Evolutionary conservation across 2,113 vertebrate genomes (phyloP).

Genomic region (Pelecanus crispus): DNA sequence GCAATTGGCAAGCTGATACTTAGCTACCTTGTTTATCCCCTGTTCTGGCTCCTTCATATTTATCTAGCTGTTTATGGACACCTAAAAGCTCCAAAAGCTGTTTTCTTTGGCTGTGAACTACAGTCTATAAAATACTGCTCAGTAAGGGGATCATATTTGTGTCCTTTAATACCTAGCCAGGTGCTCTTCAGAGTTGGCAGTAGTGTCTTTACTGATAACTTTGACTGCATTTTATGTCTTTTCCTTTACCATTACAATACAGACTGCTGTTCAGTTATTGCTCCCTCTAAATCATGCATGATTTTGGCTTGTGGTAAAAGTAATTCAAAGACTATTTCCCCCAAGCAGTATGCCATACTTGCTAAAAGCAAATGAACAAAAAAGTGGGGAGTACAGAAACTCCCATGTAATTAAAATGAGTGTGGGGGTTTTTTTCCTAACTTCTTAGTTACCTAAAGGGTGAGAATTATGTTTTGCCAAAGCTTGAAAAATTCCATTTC

Average conservation of each 20-base stretch:
- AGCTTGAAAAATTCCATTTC: not conserved
- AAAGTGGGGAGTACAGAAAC: not conserved
- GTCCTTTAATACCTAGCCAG: conserved; percentile 73
- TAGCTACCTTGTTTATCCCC: conserved; percentile 63
- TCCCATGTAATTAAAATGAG: not conserved
- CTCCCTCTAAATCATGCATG: not conserved
- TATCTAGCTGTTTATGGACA: conserved; percentile 74
- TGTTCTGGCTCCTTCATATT: conserved; percentile 59
- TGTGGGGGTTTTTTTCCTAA: not conserved
- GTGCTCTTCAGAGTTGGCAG: conserved; percentile 70
- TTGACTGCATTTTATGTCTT: conserved; percentile 48
- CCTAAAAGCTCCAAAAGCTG: conserved; percentile 71
- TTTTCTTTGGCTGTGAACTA: conserved; percentile 76
- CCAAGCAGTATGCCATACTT: not conserved
- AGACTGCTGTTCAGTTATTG: not conserved
- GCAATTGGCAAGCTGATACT: conserved; percentile 46
- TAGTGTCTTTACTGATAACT: conserved; percentile 23
- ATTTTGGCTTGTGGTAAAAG: not conserved
- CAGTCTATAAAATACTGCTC: conserved; percentile 66
- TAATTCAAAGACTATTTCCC: not conserved
- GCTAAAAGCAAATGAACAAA: not conserved
- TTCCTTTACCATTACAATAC: conserved; percentile 27
- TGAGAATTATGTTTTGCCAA: not conserved
- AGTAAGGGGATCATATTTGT: conserved; percentile 68
- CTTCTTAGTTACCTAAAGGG: not conserved